Base-by-base conservation (phyloP, 2,888 invertebrate genomes). In the Pogonocherus hispidulus region DNA sequence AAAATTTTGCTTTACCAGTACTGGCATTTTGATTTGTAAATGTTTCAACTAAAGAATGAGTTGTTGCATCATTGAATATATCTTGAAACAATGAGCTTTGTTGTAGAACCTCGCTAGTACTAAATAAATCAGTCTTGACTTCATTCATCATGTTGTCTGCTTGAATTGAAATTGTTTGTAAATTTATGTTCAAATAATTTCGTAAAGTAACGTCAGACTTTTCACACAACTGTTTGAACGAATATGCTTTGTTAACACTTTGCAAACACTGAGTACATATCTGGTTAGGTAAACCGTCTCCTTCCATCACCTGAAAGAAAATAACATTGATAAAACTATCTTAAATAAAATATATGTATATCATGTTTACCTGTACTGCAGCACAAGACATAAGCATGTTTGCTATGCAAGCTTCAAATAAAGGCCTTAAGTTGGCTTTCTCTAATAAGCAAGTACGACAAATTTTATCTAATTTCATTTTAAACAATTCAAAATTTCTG, bases 341-440 rank as follows among this genome's bases (percentile, higher is more conserved):
- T 2, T 51, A 20, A 18, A 41, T n/a, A 41, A 6, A 47, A 8
- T 27, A 5, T 5, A 27, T 3, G 32, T 57, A 16, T 8, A 22
- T 18, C 2, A 49, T 23, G 47, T 35, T 69, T 78, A 84, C 84
- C 80, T 85, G 84, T 56, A 85, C 74, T 18, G 84, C 78, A 62
- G 84, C 79, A 75, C 84, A 82, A 35, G 84, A 82, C 85, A 85
- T 86, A 23, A 86, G 74, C 85, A 86, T 86, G 71, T 81, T 83
- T 22, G 85, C 81, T 47, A 85, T 70, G 70, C 83, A 84, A 44
- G 84, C 84, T 35, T 81, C 82, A 72, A 85, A 86, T 20, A 86
- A 73, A 1, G 83, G 80, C 73, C 82, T 84, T 71, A 86, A 73
- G 64, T 80, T 77, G n/a, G 79, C 74, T 74, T 84, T 86, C 77